Percentiles rank a stretch among this genome's conserved stretches.
Conservation (phyloP, 2,113 vertebrate species). For the Chionomys nivalis region DNA sequence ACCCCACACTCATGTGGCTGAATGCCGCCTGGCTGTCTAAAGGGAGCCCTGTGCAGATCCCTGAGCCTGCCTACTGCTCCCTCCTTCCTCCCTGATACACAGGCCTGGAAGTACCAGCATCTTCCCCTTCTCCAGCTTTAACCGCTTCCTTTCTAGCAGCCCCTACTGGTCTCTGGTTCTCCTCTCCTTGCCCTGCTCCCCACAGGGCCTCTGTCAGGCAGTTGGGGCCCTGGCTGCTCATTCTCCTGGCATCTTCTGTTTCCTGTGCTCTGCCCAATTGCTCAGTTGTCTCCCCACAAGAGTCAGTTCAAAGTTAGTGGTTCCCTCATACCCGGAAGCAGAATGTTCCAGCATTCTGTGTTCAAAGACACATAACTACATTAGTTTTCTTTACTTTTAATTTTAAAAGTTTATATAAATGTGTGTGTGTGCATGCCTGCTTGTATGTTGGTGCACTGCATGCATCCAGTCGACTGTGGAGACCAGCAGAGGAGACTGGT, state of each 20-base stretch:
- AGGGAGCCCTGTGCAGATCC: background rate
- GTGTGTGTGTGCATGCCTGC: background rate
- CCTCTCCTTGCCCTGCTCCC: rapidly evolving
- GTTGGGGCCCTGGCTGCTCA: background rate
- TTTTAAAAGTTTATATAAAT: background rate
- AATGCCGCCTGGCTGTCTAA: rapidly evolving
- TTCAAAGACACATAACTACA: background rate
- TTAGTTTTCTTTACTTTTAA: background rate
- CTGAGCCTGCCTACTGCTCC: background rate
- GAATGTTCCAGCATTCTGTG: rapidly evolving
- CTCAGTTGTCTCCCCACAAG: background rate
- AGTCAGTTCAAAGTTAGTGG: background rate
- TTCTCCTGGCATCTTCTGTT: background rate
- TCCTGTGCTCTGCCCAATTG: background rate
- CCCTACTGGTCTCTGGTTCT: background rate
- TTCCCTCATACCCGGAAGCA: background rate
- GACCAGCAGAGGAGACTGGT: background rate
- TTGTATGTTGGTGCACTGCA: background rate
- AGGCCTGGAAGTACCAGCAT: rapidly evolving
- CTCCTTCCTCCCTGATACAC: background rate
- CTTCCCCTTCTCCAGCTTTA: background rate
- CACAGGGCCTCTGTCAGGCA: background rate
- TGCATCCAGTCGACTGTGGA: background rate
- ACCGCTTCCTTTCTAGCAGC: no score
- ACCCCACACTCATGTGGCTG: rapidly evolving